A percentile compares a stretch with the other conserved stretches of the same genome.
Conservation (phyloP, 2,888 invertebrate species). For the Lochmaea capreae region DNA sequence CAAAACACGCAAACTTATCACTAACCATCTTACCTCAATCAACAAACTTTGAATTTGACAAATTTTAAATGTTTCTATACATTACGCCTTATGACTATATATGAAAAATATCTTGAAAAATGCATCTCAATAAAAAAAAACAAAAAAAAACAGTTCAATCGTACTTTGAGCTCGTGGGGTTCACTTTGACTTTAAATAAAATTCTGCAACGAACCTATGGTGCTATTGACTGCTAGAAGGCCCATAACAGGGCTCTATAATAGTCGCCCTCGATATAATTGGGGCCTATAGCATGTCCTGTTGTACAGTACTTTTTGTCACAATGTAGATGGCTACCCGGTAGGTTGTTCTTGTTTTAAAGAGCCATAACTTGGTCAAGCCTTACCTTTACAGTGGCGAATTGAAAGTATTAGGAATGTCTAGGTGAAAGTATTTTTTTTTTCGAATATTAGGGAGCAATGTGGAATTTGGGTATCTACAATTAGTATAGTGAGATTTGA, state of each 20-base stretch:
- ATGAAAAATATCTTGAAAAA: slow-evolving; percentile 20
- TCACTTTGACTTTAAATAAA: slow-evolving; percentile 55
- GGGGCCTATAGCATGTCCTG: slow-evolving; percentile 29
- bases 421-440: neutral
- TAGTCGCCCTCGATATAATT: slow-evolving; percentile 29
- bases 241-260: slow-evolving; percentile 44
- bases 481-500: neutral
- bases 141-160: slow-evolving; percentile 28
- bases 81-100: neutral
- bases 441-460: neutral
- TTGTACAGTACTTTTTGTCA: slow-evolving; percentile 32
- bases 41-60: too few species aligned
- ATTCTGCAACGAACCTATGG: slow-evolving; percentile 66
- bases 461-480: neutral
- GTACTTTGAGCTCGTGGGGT: slow-evolving; percentile 59
- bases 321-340: slow-evolving; percentile 29
- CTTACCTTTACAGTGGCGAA: slow-evolving; percentile 10
- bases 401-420: neutral
- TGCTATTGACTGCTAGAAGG: slow-evolving; percentile 64
- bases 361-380: slow-evolving; percentile 22
- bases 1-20: too few species aligned
- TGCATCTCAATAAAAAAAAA: slow-evolving; percentile 3
- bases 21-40: too few species aligned
- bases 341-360: slow-evolving; percentile 33
- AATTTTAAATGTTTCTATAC: too few species aligned